phyloP scores from a whole-genome alignment of 2,113 vertebrate species.

The Taxidea taxus region DNA sequence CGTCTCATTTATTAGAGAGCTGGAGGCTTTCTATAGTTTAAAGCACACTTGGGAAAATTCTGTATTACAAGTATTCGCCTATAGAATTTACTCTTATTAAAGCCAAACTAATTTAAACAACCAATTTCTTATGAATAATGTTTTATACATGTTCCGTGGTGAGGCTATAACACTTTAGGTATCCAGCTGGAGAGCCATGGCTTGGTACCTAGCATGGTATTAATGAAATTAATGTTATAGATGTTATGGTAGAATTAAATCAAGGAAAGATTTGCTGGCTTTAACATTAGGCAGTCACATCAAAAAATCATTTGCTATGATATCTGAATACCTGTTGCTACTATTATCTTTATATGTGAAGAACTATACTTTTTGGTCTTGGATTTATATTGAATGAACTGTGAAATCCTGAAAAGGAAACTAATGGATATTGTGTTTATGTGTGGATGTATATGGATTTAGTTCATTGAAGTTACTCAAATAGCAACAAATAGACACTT shows the following conservation, averaged over 20 bases:
- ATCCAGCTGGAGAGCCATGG: neutral
- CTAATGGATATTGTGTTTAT: neutral
- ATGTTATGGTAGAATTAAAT: neutral
- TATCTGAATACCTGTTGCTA: neutral
- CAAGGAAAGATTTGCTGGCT: neutral
- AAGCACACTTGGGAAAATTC: neutral
- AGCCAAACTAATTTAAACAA: neutral
- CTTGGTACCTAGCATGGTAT: neutral
- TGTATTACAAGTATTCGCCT: neutral
- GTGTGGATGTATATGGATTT: neutral
- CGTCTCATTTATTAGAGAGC: neutral
- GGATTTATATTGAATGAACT: neutral
- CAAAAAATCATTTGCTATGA: neutral
- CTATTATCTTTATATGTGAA: neutral
- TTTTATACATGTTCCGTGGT: neutral
- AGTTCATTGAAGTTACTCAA: neutral
- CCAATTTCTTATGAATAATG: neutral
- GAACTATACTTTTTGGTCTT: neutral
- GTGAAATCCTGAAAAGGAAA: neutral
- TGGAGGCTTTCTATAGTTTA: neutral
- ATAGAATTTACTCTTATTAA: slow-evolving; percentile 12
- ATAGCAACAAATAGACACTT: neutral
- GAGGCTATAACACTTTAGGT: neutral
- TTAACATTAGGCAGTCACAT: neutral
- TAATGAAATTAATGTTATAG: neutral